Evolutionary conservation across 2,113 vertebrate species (phyloP), one percentile per base, ranked within the genome.

Genomic region (Nannobrachium achirus): DNA sequence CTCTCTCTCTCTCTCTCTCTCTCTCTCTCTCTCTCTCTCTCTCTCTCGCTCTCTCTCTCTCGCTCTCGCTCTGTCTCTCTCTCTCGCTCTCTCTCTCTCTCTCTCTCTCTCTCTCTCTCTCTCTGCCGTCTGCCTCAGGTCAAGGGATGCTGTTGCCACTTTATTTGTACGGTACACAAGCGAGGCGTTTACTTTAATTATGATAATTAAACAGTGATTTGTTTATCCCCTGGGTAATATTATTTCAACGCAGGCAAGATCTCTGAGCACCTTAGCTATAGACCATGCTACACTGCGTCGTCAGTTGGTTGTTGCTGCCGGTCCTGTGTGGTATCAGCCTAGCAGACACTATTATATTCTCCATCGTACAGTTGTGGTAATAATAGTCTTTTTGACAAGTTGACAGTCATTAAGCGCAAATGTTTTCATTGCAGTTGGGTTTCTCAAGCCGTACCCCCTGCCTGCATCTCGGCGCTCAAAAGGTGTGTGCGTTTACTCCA

Each of bases 111-210:
- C n/a, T n/a, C n/a, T n/a, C n/a, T n/a, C n/a, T n/a, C n/a, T n/a
- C n/a, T n/a, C n/a, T n/a, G n/a, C 69, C 76, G 60, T 78, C 52
- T 79, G 75, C 59, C 58, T 64, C 1, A 38, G 68, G 57, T 71
- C 42, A 67, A 55, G 18, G 10, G 59, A 41, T 63, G 63, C 11
- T 61, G 9, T 15, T 44, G 25, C 7, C 38, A 11, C 13, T 59
- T 63, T 66, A 18, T 53, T 72, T 75, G 52, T 67, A 58, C 57
- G 40, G 53, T 52, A 19, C 18, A 69, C 10, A 78, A 53, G 57
- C 56, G 41, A 45, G 33, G 42, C 63, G 51, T 70, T 72, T 66
- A 11, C 70, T 67, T 62, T 76, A 66, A 71, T 71, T 68, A 49
- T 74, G 66, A 57, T 60, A 73, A 13, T 76, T 58, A 56, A 11